These are phyloP conservation scores for Lagria hirta DNA, from an alignment of 2,888 invertebrate species.

Conservation along the genomic window DNA sequence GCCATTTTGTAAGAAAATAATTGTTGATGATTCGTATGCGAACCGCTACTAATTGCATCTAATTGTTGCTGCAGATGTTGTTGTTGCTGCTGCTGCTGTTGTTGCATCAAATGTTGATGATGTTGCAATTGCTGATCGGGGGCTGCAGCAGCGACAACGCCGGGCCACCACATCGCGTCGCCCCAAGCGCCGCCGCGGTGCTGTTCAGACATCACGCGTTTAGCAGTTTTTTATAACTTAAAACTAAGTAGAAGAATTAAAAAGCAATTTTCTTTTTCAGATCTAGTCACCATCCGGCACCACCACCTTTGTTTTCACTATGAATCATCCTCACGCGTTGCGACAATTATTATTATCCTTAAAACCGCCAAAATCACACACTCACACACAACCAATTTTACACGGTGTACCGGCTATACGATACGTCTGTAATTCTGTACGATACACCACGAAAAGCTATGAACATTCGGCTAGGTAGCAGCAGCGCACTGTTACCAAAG, in stretches of 20 bases:
- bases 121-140: conserved; percentile 45
- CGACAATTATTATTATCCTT: conserved; percentile 13
- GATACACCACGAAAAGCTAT: conserved; percentile 24
- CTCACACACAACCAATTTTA: conserved; percentile 6
- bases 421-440: no score
- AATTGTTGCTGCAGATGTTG: conserved; percentile 54
- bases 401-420: no score
- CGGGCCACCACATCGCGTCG: conserved; percentile 65
- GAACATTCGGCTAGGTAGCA: conserved; percentile 4
- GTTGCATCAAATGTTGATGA: conserved; percentile 45
- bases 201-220: conserved; percentile 63
- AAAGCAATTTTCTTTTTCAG: neutral
- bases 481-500: conserved; percentile 41
- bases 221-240: no score
- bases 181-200: conserved; percentile 67
- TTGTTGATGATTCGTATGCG: conserved; percentile 66
- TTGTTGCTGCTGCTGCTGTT: conserved; percentile 45
- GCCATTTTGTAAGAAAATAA: conserved; percentile 86
- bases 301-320: conserved; percentile 5
- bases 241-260: conserved; percentile 14
- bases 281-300: conserved; percentile 10
- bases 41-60: conserved; percentile 61
- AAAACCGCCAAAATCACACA: conserved; percentile 5
- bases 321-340: conserved; percentile 21
- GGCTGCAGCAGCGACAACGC: conserved; percentile 57